Base-by-base conservation (phyloP, 2,888 invertebrate genomes). In the Toxonevra muliebris region DNA sequence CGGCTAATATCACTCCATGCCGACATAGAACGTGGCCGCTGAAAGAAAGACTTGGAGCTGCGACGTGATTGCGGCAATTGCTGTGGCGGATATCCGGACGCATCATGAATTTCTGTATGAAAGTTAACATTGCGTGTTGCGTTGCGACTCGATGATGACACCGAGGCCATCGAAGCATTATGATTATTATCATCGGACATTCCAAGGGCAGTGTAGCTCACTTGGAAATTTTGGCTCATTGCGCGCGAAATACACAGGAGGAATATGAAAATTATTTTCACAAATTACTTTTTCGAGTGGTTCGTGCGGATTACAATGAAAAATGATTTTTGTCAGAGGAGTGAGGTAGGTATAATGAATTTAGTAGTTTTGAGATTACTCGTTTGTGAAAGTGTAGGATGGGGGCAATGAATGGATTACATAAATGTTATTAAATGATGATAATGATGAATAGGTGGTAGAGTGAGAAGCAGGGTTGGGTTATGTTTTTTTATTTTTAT, bases 1-100 rank as follows among this genome's bases (percentile, higher is more conserved):
- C 93, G 88, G 79, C 93, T 93, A 81, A 94, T 90, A 80, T 94
- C 94, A 79, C 94, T 94, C 94, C 94, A 94, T 50, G 93, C 93
- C 80, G 93, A 94, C 92, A 94, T 92, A 73, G 93, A 93, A 48
- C 91, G 87, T 2, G 90, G 93, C 82, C 86, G 88, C 71, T 87
- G 88, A 72, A 84, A 84, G 66, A 86, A 79, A 15, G 82, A 76
- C 71, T 84, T 83, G 48, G 85, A 86, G 52, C 84, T 84, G 61
- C 86, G 81, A 15, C 85, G 78, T 15, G 81, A 76, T 62, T 77
- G 71, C 63, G 76, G 69, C 68, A 79, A 75, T 60, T 78, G 80
- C 43, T 80, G 76, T 59, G 80, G 78, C 19, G 76, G 73, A 71
- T 82, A 82, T 41, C 79, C 78, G 60, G 80, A 74, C 73, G 75